These are phyloP conservation scores for Leucania comma DNA, from an alignment of 2,888 invertebrate species.

Conservation along the genomic window DNA sequence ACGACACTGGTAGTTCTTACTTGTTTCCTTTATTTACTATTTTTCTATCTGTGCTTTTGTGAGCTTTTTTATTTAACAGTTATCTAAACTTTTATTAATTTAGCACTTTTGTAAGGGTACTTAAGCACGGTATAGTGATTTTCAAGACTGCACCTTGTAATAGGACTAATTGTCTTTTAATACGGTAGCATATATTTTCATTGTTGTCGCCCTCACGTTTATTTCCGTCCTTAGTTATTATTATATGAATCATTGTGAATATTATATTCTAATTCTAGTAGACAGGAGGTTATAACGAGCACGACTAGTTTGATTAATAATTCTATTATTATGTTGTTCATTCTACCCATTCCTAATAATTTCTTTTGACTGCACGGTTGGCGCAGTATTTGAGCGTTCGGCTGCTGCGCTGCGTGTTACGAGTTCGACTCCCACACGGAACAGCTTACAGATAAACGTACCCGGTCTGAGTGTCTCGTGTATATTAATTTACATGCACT, in stretches of 20 bases:
- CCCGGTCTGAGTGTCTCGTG: too few relatives aligned
- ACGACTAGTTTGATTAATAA: constrained; percentile 28
- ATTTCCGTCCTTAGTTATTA: background rate
- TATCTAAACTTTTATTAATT: background rate
- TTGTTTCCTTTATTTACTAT: background rate
- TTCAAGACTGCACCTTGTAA: too few relatives aligned
- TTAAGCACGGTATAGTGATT: background rate
- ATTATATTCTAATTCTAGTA: background rate
- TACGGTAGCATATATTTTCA: background rate
- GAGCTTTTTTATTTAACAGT: background rate
- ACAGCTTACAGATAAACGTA: too few relatives aligned
- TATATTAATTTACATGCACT: too few relatives aligned
- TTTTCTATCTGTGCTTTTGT: background rate
- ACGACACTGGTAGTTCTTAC: constrained; percentile 81
- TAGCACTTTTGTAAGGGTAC: background rate
- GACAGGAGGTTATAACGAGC: background rate
- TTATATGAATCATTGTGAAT: background rate
- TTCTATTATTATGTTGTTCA: constrained; percentile 17
- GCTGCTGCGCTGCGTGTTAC: too few relatives aligned
- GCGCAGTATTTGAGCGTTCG: too few relatives aligned
- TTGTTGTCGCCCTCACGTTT: background rate
- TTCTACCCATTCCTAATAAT: background rate
- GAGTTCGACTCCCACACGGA: too few relatives aligned
- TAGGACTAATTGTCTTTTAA: background rate
- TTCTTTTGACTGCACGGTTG: background rate